Percentiles rank a stretch among this genome's conserved stretches.
phyloP scores from a whole-genome alignment of 1,140 invertebrate genomes.

The Armadillidium nasatum region DNA sequence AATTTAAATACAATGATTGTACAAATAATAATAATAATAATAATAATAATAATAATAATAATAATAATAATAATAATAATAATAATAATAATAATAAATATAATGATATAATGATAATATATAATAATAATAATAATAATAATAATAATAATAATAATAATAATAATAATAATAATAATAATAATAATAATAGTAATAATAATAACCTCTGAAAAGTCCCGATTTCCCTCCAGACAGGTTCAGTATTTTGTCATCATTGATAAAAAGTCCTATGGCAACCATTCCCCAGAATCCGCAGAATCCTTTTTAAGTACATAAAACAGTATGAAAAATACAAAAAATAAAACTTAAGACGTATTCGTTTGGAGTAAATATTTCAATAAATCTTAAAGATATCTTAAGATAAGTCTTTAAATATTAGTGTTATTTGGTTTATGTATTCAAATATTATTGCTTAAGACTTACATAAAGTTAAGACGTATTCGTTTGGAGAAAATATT shows the following conservation, averaged over 20 bases:
- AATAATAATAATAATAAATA: not conserved
- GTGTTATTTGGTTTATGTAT: too few species aligned
- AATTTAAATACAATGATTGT: too few species aligned
- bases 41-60: not conserved
- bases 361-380: too few species aligned
- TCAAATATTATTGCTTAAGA: too few species aligned
- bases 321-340: too few species aligned
- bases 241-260: constrained; percentile 71
- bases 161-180: not conserved
- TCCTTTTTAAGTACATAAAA: constrained; percentile 46
- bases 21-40: not conserved
- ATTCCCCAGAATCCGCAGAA: constrained; percentile 64
- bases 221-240: constrained; percentile 70
- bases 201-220: constrained; percentile 71
- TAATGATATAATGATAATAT: not conserved
- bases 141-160: not conserved
- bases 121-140: not conserved
- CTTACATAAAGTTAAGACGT: too few species aligned
- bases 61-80: not conserved
- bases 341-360: too few species aligned
- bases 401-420: too few species aligned
- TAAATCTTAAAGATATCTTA: too few species aligned
- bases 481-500: too few species aligned
- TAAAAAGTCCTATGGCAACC: constrained; percentile 81
- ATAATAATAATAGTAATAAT: not conserved